A percentile compares a stretch with the other conserved stretches of the same genome.
Evolutionary conservation across 2,888 invertebrate genomes (phyloP).

Genomic region (Cerastoderma edule): DNA sequence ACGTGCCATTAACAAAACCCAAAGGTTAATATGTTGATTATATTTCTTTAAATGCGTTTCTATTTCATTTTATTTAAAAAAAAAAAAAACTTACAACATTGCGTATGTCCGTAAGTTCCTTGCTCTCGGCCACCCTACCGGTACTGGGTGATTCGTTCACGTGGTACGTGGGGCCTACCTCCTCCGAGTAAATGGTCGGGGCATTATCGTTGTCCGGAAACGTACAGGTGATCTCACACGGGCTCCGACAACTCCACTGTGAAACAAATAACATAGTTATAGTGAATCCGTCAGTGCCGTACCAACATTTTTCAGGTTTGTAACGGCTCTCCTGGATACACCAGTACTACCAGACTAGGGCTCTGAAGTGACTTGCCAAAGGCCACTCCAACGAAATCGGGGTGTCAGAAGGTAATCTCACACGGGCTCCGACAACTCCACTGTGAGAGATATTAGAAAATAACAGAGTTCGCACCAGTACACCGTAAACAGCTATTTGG

Average conservation of each 20-base stretch:
- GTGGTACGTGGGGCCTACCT: conserved; percentile 48
- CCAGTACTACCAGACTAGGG: too few species aligned
- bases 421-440: conserved; percentile 56
- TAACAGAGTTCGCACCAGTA: neutral
- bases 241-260: conserved; percentile 54
- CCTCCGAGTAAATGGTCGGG: conserved; percentile 30
- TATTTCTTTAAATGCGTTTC: too few species aligned
- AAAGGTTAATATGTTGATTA: too few species aligned
- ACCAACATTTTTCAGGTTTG: too few species aligned
- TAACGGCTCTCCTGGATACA: too few species aligned
- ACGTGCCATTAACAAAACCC: too few species aligned
- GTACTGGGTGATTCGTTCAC: conserved; percentile 27
- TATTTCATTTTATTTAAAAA: too few species aligned
- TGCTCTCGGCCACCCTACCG: conserved; percentile 37
- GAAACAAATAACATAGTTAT: neutral
- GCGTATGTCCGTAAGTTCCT: conserved; percentile 30
- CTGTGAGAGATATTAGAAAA: conserved; percentile 22
- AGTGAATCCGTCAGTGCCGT: neutral
- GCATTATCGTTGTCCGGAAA: conserved; percentile 32
- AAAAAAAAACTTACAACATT: conserved; percentile 53
- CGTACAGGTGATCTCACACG: conserved; percentile 44
- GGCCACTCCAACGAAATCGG: too few species aligned
- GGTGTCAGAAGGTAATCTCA: conserved; percentile 35
- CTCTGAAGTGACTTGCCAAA: too few species aligned
- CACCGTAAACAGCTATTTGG: too few species aligned